Evolutionary conservation across 2,797 vertebrate species (phyloP), one percentile per base, ranked within the genome.

Genomic region (Stomatorhinus walkeri): DNA sequence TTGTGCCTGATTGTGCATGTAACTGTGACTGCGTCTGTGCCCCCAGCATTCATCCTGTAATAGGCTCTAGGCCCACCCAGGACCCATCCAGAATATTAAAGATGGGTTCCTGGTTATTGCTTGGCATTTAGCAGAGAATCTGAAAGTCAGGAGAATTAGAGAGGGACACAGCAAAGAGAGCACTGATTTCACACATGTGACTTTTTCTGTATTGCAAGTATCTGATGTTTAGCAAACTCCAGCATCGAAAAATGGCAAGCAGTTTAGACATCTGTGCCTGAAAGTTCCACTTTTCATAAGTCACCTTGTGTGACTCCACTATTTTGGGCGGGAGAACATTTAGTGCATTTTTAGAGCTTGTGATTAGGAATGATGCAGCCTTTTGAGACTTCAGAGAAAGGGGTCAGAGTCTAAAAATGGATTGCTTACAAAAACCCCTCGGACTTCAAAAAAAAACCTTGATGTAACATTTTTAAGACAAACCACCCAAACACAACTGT

Each of bases 351-450:
- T 85, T 87, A 85, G 89, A 88, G 91, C 89, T 89, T 90, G 90
- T 90, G 91, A 91, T 92, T 87, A 32, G 87, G 89, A 92, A 92
- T 91, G 89, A 89, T 90, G 36, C 87, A 89, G 91, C 84, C 91
- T 91, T 88, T 88, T 90, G 92, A 92, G 92, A 89, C 89, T 89
- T 92, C 89, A 89, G 89, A 93, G 43, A 94, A 95, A 90, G 94
- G 92, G 94, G 94, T 85, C 94, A 93, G 92, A 49, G 87, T 92
- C 92, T 95, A 95, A 93, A 90, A 94, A 92, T 94, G 92, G 92
- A 89, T 89, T 91, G 92, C 93, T 93, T 92, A 93, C 91, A 92
- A 93, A 92, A 85, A 49, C 81, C 81, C 46, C 92, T 52, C 36
- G 2, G 32, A 87, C 85, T 49, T 93, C 90, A 90, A 93, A 91